Percentiles rank a stretch among this genome's conserved stretches.
phyloP scores from a whole-genome alignment of 2,113 vertebrate genomes.

The Hypanus sabinus region DNA sequence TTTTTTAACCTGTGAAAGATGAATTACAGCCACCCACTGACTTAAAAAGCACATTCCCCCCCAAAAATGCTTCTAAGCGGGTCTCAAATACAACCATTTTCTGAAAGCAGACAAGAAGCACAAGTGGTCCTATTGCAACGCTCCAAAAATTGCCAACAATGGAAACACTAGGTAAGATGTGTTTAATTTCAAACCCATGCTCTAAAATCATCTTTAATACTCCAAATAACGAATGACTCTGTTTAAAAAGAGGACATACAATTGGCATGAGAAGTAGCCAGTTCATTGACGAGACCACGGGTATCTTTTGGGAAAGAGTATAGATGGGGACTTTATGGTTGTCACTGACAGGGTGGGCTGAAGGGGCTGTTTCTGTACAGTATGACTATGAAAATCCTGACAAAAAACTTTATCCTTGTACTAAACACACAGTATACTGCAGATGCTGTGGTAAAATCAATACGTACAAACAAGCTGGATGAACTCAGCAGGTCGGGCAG shows the following conservation, averaged over 20 bases:
- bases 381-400: background rate
- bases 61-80: background rate
- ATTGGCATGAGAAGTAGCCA: background rate
- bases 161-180: background rate
- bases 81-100: background rate
- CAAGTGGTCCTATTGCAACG: background rate
- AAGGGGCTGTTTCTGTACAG: too few relatives aligned
- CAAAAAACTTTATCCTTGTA: background rate
- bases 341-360: too few relatives aligned
- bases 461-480: too few relatives aligned
- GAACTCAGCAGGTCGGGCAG: too few relatives aligned
- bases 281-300: background rate
- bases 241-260: background rate
- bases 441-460: too few relatives aligned
- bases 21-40: background rate
- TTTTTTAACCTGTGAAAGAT: background rate
- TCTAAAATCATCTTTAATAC: background rate
- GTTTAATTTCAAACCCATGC: background rate
- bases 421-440: too few relatives aligned
- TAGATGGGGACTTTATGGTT: too few relatives aligned
- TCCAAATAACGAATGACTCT: background rate
- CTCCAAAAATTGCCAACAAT: background rate
- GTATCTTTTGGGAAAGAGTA: too few relatives aligned
- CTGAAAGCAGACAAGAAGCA: background rate
- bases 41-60: background rate